Base-by-base conservation (phyloP, 37 sponge, comb jelly and placozoan genomes). In the Spongilla lacustris region DNA sequence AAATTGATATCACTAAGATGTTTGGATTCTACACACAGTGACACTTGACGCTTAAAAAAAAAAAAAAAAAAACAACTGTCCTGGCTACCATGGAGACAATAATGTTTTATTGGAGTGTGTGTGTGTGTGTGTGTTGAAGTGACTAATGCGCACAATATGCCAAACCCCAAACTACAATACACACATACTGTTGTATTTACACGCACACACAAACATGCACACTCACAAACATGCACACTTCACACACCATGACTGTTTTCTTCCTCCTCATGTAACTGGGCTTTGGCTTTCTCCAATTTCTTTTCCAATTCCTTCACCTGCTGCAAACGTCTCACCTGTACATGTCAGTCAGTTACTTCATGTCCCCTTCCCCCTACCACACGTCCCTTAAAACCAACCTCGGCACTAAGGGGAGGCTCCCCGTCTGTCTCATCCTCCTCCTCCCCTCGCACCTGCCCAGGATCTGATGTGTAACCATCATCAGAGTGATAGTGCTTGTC, bases 391-490 rank as follows among this genome's bases (percentile, higher is more conserved):
- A 14, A 5, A 29, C 12, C 13, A 9, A 28, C 80, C 71, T 48
- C 69, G 68, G 36, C 21, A 76, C 25, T 36, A 27, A 76, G 36
- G 30, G 34, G 36, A 76, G 33, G 77, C 30, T 26, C 36, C 30
- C 77, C 25, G 22, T 26, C 33, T 35, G 36, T 28, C 77, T 23
- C 67, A 69, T 68, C 66, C 1, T 80, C 81, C 70, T 82, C 83
- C 24, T 29, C 83, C 66, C 69, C 83, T n/a, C 83, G 50, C 24
- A 86, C 25, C 13, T 83, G 30, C n/a, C 92, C 92, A 2, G 92
- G 92, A 71, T 91, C 92, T 33, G 92, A 91, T 13, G 87, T 91
- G 78, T 91, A 91, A 21, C 92, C 87, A 74, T 91, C 92, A 27
- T 91, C 92, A 66, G 86, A 85, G 83, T 86, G 81, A 71, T 89